Base-by-base conservation (phyloP, 2,797 vertebrate genomes). In the Toxotes lorentzi region DNA sequence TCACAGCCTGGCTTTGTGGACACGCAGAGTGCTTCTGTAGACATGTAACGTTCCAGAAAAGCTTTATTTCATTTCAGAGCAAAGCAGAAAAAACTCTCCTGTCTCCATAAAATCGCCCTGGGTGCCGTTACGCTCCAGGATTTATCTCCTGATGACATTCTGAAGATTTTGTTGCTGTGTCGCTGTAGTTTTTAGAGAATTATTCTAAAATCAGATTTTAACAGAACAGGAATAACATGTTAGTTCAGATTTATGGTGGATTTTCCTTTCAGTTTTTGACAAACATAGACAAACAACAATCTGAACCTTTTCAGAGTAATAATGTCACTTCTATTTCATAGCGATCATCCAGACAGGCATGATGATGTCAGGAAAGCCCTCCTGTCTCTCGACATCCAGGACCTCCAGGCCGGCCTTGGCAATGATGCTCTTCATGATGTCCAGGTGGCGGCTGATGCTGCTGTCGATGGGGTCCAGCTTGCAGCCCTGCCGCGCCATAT, bases 271-370 rank as follows among this genome's bases (percentile, higher is more conserved):
- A 6, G 32, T n/a, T 14, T 34, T 30, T n/a, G 14, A 48, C 27
- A 30, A 30, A 30, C 27, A 30, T 4, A 30, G 56, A 53, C 61
- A 50, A 27, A 27, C 10, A 14, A 70, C 41, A 23, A 43, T 48
- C 58, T 27, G 14, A 35, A 65, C 7, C 21, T 13, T 34, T 40
- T 34, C 12, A n/a, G 13, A 24, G n/a, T 1, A 13, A 24, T 19
- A 45, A 32, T 17, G 73, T 53, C 41, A 7, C 19, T 38, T 69
- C 70, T 91, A 93, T 23, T 94, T 93, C 95, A 99, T 94, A 0
- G 97, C 97, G 5, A 99, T 84, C 97, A 97, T 99, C 97, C 97
- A 99, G 47, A 99, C 96, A 0, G 97, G 98, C 45, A 99, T 94
- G 43, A 97, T 97, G 85, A 94, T 76, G 24, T 99, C 98, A 0